Conservation (phyloP, 2,888 invertebrate genomes). For the Clitarchus hookeri region DNA sequence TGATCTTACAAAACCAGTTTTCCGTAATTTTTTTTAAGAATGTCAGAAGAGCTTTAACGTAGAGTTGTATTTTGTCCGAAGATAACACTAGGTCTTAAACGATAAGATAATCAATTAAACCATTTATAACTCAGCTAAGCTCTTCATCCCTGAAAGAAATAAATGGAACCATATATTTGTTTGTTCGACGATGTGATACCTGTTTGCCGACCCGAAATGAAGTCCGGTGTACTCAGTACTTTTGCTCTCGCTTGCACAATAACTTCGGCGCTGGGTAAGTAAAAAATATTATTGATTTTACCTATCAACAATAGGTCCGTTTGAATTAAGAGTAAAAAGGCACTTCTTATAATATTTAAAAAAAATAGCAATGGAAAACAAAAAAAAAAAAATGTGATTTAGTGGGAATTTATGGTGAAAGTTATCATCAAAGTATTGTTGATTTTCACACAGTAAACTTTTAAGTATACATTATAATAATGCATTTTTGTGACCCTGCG, state of each 20-base stretch:
- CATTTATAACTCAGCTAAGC: background rate
- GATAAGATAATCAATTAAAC: background rate
- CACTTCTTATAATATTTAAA: too few species aligned
- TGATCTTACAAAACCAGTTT: too few species aligned
- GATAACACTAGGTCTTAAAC: background rate
- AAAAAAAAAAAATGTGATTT: too few species aligned
- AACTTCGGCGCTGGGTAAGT: background rate
- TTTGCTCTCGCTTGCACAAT: background rate
- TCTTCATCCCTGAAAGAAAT: background rate
- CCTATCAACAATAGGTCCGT: background rate
- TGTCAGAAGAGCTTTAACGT: too few species aligned
- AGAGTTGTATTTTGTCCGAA: background rate
- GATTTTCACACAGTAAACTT: too few species aligned
- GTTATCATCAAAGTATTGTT: too few species aligned
- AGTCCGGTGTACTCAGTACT: background rate
- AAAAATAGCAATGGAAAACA: too few species aligned
- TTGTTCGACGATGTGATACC: background rate
- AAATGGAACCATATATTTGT: background rate
- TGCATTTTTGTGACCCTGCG: too few species aligned
- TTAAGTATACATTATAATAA: too few species aligned
- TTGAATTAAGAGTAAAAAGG: background rate
- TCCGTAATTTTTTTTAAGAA: too few species aligned
- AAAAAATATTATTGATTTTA: background rate
- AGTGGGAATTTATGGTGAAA: too few species aligned
- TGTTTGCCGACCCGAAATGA: background rate